phyloP scores from a whole-genome alignment of 2,113 vertebrate genomes.

The Grus americana region DNA sequence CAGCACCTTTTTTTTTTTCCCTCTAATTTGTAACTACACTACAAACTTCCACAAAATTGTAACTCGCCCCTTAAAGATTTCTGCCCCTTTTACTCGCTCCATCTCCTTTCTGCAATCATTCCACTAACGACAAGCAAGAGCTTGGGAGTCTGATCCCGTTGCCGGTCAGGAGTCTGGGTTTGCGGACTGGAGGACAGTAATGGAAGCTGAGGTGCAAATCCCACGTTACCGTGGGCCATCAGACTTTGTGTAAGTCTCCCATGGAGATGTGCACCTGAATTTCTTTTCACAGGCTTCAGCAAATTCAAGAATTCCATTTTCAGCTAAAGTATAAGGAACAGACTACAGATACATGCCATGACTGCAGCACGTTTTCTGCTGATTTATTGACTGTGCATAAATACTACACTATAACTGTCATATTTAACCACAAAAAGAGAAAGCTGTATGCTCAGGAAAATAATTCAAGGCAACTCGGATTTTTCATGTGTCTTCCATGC shows the following conservation, averaged over 20 bases:
- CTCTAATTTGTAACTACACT: background rate
- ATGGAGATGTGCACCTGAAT: background rate
- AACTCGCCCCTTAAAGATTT: background rate
- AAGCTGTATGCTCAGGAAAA: conserved; percentile 18
- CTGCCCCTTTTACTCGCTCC: background rate
- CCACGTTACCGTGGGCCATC: background rate
- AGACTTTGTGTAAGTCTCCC: background rate
- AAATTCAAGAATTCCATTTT: conserved; percentile 6
- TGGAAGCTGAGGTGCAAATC: background rate
- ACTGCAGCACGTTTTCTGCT: conserved; percentile 26
- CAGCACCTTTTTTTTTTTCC: background rate
- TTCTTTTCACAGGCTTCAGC: background rate
- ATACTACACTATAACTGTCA: conserved; percentile 22
- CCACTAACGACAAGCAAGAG: background rate
- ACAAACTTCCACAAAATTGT: background rate
- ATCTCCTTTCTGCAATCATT: background rate
- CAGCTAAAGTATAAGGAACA: background rate
- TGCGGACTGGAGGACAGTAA: background rate
- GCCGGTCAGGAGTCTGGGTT: background rate
- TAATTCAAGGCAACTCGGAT: conserved; percentile 14
- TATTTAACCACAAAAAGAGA: conserved; percentile 36
- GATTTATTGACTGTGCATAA: conserved; percentile 57
- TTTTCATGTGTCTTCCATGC: background rate
- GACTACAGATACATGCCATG: background rate
- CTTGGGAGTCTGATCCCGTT: background rate